phyloP scores from a whole-genome alignment of 2,888 invertebrate species.

The Pteria penguin region DNA sequence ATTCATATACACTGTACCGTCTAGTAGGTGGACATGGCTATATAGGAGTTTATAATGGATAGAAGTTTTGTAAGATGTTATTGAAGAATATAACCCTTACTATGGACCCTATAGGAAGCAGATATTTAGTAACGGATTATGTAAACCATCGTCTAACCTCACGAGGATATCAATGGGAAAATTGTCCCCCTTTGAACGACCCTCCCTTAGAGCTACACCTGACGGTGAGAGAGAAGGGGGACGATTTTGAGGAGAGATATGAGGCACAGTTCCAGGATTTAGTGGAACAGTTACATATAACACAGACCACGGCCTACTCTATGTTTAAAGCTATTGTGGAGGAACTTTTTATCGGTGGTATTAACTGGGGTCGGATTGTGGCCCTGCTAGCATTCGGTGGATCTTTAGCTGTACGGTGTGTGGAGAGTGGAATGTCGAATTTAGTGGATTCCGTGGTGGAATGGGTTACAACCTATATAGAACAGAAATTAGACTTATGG shows the following conservation, averaged over 20 bases:
- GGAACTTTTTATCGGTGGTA: constrained; percentile 78
- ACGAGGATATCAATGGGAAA: constrained; percentile 83
- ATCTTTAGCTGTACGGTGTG: constrained; percentile 73
- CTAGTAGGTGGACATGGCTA: no score
- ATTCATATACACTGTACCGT: no score
- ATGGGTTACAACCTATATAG: constrained; percentile 76
- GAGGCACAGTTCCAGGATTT: constrained; percentile 69
- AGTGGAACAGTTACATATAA: constrained; percentile 72
- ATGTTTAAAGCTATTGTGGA: constrained; percentile 77
- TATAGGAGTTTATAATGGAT: no score
- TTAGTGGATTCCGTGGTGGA: constrained; percentile 77
- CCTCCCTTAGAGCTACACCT: constrained; percentile 51
- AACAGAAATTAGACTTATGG: constrained; percentile 75
- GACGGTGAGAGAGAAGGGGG: constrained; percentile 68
- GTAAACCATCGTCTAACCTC: constrained; percentile 61
- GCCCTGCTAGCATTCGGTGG: constrained; percentile 79
- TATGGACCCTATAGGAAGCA: constrained; percentile 57
- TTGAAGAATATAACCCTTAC: not conserved
- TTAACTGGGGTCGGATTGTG: constrained; percentile 79
- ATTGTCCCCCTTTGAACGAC: constrained; percentile 70
- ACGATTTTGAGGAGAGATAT: constrained; percentile 74
- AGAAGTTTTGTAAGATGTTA: no score
- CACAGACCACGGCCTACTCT: constrained; percentile 68
- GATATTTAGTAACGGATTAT: constrained; percentile 63
- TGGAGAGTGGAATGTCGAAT: constrained; percentile 69